Evolutionary conservation across 2,888 invertebrate genomes (phyloP), one percentile per base, ranked within the genome.

Genomic region (Seira ritae): DNA sequence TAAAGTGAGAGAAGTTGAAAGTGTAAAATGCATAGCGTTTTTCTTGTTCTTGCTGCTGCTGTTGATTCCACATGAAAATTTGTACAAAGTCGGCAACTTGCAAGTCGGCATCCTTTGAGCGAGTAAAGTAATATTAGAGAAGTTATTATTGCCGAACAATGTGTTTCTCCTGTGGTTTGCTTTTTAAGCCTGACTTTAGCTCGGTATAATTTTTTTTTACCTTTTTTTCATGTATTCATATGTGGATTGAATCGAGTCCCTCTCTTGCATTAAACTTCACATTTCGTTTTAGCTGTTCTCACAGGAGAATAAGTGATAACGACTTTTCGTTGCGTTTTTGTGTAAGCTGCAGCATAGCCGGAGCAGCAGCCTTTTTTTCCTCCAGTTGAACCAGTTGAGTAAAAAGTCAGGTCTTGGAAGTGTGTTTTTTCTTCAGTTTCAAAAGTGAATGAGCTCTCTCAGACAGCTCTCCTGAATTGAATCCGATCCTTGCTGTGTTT

Each of bases 41-140:
- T 31, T 31, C 31, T 31, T 31, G 31, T 31, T 31, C 17, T 55
- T 55, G 55, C 55, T 55, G 3, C 55, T 31, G 8, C 31, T 31
- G 2, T 55, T 55, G 55, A 55, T 55, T 55, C 55, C 55, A 55
- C 17, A 68, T 24, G 55, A 46, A 76, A 81, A 81, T 76, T 81
- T 81, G 76, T 76, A 42, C 42, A 17, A 31, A 31, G 31, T 31
- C 31, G 31, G 31, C 31, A 31, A 31, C 31, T 31, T 55, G 15
- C 55, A 31, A 31, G 77, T 82, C 82, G 82, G 82, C 82, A 67
- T 82, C 82, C 68, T 82, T 82, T 82, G 82, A 81, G 66, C 37
- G 72, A 55, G 55, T 55, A 55, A 55, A 55, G 55, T 55, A 55
- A 55, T 55, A 55, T 55, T n/a, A 55, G 55, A 55, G 55, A 55